Conservation (phyloP, 2,797 vertebrate genomes). For the Sebastes trivittatus region DNA sequence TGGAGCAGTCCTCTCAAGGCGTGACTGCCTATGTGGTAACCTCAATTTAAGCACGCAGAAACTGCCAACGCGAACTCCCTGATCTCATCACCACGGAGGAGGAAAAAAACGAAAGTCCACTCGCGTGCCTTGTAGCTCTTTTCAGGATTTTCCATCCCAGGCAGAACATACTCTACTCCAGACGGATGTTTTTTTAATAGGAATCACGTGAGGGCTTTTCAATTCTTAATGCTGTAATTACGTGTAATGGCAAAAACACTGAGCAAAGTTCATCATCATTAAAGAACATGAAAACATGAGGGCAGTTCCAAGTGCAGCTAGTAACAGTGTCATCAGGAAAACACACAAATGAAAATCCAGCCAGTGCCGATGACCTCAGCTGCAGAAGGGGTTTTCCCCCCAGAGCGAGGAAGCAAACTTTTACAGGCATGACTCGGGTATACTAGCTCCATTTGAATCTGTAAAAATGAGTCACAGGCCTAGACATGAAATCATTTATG, state of each 20-base stretch:
- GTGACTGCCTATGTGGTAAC: slow-evolving; percentile 46
- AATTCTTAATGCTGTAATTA: not conserved
- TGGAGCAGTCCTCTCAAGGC: slow-evolving; percentile 33
- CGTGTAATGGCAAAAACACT: slow-evolving; percentile 5
- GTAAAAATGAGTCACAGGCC: slow-evolving; percentile 54
- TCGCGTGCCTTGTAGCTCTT: not conserved
- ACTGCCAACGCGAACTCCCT: slow-evolving; percentile 52
- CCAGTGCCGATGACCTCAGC: slow-evolving; percentile 35
- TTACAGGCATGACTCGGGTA: slow-evolving; percentile 29
- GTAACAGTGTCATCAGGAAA: slow-evolving; percentile 18
- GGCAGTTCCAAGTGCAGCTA: not conserved
- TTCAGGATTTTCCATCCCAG: slow-evolving; percentile 12
- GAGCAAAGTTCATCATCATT: not conserved
- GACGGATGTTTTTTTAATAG: not conserved
- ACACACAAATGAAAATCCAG: slow-evolving; percentile 30
- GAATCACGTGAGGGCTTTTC: not conserved
- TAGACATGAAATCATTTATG: slow-evolving; percentile 68
- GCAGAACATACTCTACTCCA: not conserved
- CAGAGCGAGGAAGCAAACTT: slow-evolving; percentile 33
- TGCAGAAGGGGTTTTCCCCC: slow-evolving; percentile 58
- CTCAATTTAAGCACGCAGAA: slow-evolving; percentile 54
- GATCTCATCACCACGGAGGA: slow-evolving; percentile 52
- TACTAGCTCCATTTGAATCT: slow-evolving; percentile 27
- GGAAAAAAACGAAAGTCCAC: not conserved
- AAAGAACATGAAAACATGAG: not conserved